These are phyloP conservation scores for Acrocephalus arundinaceus DNA, from an alignment of 2,113 vertebrate genomes.

Conservation along the genomic window DNA sequence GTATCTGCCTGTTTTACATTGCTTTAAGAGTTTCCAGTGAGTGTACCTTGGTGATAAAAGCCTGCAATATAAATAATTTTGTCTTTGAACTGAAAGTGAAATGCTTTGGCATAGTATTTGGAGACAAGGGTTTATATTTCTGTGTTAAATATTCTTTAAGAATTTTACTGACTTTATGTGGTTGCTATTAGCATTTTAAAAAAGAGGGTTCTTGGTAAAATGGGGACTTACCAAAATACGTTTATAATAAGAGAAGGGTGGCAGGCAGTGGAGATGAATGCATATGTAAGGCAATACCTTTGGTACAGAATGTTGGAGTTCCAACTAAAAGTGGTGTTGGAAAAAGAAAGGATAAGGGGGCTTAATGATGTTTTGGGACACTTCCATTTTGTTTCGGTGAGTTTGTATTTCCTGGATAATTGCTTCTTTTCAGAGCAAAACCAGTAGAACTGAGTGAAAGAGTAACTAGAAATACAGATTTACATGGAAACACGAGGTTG, in stretches of 20 bases:
- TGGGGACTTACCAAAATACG: background rate
- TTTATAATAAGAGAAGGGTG: background rate
- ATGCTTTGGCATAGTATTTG: background rate
- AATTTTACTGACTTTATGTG: background rate
- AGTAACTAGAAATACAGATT: background rate
- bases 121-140: background rate
- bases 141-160: background rate
- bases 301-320: background rate
- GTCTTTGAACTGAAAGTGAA: background rate
- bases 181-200: background rate
- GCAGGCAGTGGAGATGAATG: background rate
- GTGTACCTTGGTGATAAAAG: background rate
- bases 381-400: background rate
- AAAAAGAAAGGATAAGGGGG: background rate
- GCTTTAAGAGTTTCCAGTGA: background rate
- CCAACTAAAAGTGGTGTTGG: background rate
- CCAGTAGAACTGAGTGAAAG: background rate
- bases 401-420: background rate
- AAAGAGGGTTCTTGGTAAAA: background rate
- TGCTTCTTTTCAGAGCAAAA: background rate
- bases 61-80: background rate
- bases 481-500: background rate
- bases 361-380: background rate
- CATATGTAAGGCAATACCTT: background rate
- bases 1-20: background rate